Evolutionary conservation across 2,888 invertebrate species (phyloP).

Genomic region (Chalcis sispes): DNA sequence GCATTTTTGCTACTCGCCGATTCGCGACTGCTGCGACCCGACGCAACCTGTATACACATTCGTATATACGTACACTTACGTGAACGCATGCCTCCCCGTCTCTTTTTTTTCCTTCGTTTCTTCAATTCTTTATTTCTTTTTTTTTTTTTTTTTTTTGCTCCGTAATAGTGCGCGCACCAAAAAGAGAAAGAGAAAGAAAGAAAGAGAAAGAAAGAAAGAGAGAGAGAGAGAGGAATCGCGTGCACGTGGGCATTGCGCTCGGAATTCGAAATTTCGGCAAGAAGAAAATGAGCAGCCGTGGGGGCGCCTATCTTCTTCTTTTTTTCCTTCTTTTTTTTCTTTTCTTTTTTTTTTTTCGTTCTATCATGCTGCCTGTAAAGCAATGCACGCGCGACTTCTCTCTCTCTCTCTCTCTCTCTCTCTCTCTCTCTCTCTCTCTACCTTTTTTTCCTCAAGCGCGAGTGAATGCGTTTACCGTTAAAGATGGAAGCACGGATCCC

Average conservation of each 20-base stretch:
- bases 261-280: conserved; percentile 36
- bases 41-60: not conserved
- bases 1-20: conserved; percentile 19
- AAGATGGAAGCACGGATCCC: not conserved
- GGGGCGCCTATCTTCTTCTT: not conserved
- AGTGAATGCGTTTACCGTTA: conserved; percentile 38
- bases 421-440: not conserved
- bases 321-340: not conserved
- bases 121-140: too few relatives aligned
- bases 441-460: too few relatives aligned
- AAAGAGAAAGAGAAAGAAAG: not conserved
- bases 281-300: not conserved
- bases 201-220: not conserved
- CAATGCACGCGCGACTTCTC: not conserved
- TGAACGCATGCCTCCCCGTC: too few relatives aligned
- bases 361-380: not conserved
- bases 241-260: not conserved
- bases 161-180: not conserved
- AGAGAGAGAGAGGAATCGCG: not conserved
- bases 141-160: not conserved
- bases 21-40: not conserved
- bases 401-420: too few relatives aligned
- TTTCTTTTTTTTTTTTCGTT: not conserved
- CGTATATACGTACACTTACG: too few relatives aligned
- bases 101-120: too few relatives aligned